phyloP scores from a whole-genome alignment of 2,113 vertebrate species.

The Otis tarda region DNA sequence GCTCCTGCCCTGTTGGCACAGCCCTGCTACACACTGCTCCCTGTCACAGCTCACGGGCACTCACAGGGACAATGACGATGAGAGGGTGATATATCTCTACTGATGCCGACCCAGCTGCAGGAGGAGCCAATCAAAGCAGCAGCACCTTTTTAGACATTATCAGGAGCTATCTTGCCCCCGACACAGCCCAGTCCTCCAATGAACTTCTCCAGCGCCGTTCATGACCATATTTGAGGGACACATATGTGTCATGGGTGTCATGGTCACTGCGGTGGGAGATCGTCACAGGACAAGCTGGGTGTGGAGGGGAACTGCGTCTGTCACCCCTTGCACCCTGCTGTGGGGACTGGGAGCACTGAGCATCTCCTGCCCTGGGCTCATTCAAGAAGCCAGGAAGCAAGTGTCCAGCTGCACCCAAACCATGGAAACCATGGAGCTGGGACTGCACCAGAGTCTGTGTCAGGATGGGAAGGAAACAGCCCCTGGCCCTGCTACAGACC shows the following conservation, averaged over 20 bases:
- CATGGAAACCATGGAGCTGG: too few relatives aligned
- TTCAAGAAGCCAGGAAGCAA: neutral
- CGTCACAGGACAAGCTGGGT: neutral
- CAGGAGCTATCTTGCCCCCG: neutral
- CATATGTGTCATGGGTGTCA: too few relatives aligned
- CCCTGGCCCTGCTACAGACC: neutral
- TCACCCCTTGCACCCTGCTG: neutral
- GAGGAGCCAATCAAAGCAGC: neutral
- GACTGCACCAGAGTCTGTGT: neutral
- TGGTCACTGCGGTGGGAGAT: neutral
- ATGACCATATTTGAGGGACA: neutral
- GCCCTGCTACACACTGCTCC: neutral
- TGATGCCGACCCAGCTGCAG: neutral
- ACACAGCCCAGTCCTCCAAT: neutral
- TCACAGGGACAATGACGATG: fast-evolving
- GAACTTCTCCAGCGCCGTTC: neutral
- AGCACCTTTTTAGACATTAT: neutral
- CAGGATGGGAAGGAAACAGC: neutral
- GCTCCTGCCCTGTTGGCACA: neutral
- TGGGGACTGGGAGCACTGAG: neutral
- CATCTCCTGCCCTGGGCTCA: neutral
- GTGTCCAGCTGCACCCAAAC: neutral
- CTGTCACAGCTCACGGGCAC: neutral
- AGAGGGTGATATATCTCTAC: neutral
- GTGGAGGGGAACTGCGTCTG: neutral